These are phyloP conservation scores for Dasypolia templi DNA, from an alignment of 2,888 invertebrate species.

Conservation along the genomic window DNA sequence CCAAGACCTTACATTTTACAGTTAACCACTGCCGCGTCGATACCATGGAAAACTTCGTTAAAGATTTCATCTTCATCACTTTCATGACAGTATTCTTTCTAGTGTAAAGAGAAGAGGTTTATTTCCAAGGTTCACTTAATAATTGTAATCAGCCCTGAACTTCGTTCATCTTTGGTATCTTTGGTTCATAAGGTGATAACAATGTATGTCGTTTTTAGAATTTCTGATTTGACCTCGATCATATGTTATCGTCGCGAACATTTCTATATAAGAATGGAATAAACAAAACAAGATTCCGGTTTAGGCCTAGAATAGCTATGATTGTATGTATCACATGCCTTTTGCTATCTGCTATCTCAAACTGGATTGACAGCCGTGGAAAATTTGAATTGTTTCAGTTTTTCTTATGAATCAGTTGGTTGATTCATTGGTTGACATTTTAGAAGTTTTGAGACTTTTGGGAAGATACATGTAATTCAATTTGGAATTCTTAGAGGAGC, in stretches of 20 bases:
- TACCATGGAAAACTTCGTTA: not conserved
- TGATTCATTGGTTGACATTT: too few species aligned
- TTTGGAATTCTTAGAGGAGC: too few species aligned
- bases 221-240: constrained; percentile 22
- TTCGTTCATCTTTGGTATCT: not conserved
- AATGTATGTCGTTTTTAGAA: constrained; percentile 8
- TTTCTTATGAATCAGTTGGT: constrained; percentile 8
- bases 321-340: constrained; percentile 34
- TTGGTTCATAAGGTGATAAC: not conserved
- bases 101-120: not conserved
- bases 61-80: not conserved
- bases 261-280: constrained; percentile 25
- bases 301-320: constrained; percentile 26
- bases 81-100: not conserved
- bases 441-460: not conserved
- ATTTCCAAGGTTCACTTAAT: constrained; percentile 1
- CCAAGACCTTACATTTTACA: not conserved
- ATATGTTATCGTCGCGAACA: constrained; percentile 45
- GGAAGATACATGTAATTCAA: too few species aligned
- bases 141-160: not conserved
- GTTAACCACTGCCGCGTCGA: not conserved
- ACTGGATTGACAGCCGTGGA: constrained; percentile 65
- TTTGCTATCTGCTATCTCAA: constrained; percentile 43
- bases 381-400: constrained; percentile 53
- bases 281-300: constrained; percentile 36